A percentile compares a stretch with the other conserved stretches of the same genome.
Conservation (phyloP, 1,140 invertebrate species). For the Drosophila azteca region DNA sequence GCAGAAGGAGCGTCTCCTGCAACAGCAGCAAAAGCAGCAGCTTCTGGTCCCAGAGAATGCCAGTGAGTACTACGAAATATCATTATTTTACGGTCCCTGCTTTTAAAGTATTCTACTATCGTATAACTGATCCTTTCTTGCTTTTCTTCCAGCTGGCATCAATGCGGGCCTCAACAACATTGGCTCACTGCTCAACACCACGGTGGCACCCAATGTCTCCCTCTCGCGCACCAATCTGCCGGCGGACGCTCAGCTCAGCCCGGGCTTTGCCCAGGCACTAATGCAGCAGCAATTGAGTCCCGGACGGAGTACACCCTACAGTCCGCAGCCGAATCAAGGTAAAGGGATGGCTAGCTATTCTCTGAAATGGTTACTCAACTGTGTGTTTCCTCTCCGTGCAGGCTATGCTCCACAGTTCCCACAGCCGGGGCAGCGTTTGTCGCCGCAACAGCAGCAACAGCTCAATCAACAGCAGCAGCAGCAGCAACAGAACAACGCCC, state of each 20-base stretch:
- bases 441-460: conserved; percentile 72
- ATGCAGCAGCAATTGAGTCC: conserved; percentile 83
- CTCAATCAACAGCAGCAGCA: conserved; percentile 56
- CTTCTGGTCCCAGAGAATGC: conserved; percentile 88
- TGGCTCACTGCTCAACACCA: conserved; percentile 91
- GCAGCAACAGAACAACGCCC: conserved; percentile 60
- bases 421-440: conserved; percentile 72
- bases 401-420: conserved; percentile 75
- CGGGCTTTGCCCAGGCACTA: conserved; percentile 85
- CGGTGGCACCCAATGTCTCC: conserved; percentile 92
- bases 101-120: no score
- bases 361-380: no score
- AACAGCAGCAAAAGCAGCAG: conserved; percentile 89
- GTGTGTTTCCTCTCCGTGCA: conserved; percentile 7
- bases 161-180: conserved; percentile 89
- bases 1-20: conserved; percentile 86
- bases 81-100: neutral
- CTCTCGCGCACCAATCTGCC: conserved; percentile 87
- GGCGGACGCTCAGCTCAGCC: conserved; percentile 90
- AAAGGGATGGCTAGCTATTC: neutral
- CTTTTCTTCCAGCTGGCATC: conserved; percentile 83
- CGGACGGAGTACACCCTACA: conserved; percentile 76
- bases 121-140: neutral
- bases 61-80: conserved; percentile 66
- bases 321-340: conserved; percentile 82